Conservation (phyloP, 2,113 vertebrate species). For the Pitta sordida region DNA sequence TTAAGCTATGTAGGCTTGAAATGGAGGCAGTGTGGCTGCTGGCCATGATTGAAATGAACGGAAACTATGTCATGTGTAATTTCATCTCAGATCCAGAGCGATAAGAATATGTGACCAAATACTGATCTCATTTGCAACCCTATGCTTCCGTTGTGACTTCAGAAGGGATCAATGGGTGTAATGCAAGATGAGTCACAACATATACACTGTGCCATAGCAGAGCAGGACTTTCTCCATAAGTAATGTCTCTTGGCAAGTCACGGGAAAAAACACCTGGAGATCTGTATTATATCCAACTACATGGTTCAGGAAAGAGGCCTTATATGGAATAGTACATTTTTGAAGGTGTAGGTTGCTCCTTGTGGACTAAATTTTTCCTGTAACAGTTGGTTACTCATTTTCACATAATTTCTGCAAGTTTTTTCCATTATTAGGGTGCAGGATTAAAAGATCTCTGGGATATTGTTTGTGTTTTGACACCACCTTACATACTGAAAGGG, state of each 20-base stretch:
- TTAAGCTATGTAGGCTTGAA: not conserved
- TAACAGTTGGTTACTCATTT: not conserved
- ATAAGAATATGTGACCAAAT: not conserved
- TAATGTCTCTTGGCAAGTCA: not conserved
- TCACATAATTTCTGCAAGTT: not conserved
- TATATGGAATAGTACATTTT: not conserved
- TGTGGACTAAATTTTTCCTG: not conserved
- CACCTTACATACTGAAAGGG: not conserved
- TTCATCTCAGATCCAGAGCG: not conserved
- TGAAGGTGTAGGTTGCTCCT: not conserved
- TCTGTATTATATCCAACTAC: not conserved
- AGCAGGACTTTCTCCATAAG: not conserved
- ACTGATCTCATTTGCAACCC: not conserved
- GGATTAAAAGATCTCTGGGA: not conserved
- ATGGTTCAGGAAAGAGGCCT: not conserved
- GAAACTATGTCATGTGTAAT: not conserved
- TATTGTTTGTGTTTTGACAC: not conserved
- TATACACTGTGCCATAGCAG: not conserved
- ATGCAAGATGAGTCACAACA: not conserved
- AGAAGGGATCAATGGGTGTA: not conserved
- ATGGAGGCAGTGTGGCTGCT: not conserved
- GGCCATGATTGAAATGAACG: not conserved
- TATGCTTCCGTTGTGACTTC: not conserved
- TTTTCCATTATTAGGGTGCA: not conserved
- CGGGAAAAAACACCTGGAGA: not conserved